Base-by-base conservation (phyloP, 1,140 invertebrate species). In the Palaemon carinicauda region DNA sequence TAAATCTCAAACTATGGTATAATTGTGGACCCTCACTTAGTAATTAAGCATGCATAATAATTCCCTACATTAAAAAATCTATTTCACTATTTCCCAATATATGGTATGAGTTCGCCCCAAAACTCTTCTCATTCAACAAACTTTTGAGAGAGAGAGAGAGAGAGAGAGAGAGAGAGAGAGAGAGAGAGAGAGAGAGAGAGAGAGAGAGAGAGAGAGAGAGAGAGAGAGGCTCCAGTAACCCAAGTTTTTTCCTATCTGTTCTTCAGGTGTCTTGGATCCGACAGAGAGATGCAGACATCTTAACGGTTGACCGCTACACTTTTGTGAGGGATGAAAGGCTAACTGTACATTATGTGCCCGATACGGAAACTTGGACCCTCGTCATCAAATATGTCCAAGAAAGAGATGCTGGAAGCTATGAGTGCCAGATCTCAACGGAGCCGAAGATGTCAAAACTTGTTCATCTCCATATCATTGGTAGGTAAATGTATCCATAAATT, bases 391-490 rank as follows among this genome's bases (percentile, higher is more conserved):
- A 93, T 19, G 93, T 94, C 14, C 93, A 93, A 78, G 91, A 92
- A 88, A 90, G 92, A 15, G 95, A 96, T 91, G 92, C 94, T 19
- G 95, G 95, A 53, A 92, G 93, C 56, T 96, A 96, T 92, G 95
- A 97, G 91, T 97, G 96, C 90, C 95, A 96, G 91, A 93, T 96
- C 90, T 96, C 95, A 91, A 95, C 95, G 1, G 95, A 96, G 89
- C 95, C 95, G 17, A 96, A 95, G 91, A 94, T 95, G 91, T 96
- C 96, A 91, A 95, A 96, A 92, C 94, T 96, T 91, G 95, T 97
- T 90, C 95, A 95, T 90, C 94, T 98, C 88, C 96, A 96, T 92
- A 96, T 98, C 89, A 95, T 97, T 91, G 96, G 96, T 96, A 41
- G 88, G 90, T 24, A 15, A 60, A 60, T 24, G 17, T 21, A 60